A percentile compares a stretch with the other conserved stretches of the same genome.
Evolutionary conservation across 1,140 invertebrate genomes (phyloP).

Genomic region (Reticulitermes speratus): DNA sequence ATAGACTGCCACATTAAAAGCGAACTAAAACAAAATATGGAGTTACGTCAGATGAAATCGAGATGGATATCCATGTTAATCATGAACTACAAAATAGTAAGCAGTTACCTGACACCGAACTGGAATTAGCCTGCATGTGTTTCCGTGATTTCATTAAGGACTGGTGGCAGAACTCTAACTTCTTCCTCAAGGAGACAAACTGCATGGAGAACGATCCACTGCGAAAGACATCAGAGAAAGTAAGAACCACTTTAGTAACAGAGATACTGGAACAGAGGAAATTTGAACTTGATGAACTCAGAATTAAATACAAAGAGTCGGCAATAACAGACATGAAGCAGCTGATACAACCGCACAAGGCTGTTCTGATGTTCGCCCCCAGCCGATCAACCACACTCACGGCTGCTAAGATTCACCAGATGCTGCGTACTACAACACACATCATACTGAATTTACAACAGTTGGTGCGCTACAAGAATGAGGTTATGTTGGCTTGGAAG

Average conservation of each 20-base stretch:
- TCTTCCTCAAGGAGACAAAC: background rate
- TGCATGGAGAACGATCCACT: background rate
- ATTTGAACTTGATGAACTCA: background rate
- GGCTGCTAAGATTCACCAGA: too few relatives aligned
- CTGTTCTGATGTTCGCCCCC: background rate
- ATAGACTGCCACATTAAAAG: too few relatives aligned
- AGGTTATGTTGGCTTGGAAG: too few relatives aligned
- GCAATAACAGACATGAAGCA: background rate
- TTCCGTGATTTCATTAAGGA: background rate
- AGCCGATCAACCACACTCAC: background rate
- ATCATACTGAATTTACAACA: too few relatives aligned
- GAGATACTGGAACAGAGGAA: background rate
- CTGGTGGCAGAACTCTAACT: background rate
- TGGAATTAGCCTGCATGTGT: background rate
- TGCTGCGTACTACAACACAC: too few relatives aligned
- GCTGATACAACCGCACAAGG: background rate
- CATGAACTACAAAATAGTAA: too few relatives aligned
- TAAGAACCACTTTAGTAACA: background rate
- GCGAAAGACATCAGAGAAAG: background rate
- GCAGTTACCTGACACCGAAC: too few relatives aligned
- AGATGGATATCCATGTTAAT: too few relatives aligned
- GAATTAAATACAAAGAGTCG: background rate
- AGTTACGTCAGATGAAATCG: too few relatives aligned
- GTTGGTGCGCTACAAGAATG: too few relatives aligned
- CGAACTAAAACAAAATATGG: too few relatives aligned